These are phyloP conservation scores for Pedionomus torquatus DNA, from an alignment of 2,113 vertebrate species.

Conservation along the genomic window DNA sequence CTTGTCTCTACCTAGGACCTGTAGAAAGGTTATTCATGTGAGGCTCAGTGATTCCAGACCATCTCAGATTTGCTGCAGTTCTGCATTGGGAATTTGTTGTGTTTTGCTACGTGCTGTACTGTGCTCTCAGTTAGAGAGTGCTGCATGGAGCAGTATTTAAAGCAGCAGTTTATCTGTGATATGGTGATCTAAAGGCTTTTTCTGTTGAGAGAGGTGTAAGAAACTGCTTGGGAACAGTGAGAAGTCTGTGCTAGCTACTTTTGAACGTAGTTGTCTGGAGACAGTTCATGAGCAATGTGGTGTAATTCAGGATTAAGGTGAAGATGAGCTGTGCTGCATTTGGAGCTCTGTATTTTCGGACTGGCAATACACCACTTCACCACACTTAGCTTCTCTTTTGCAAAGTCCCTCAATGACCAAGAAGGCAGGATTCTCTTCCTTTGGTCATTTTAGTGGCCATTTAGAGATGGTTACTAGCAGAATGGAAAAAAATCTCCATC, in stretches of 20 bases:
- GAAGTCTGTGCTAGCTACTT: not conserved
- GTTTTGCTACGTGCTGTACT: not conserved
- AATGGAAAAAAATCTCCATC: not conserved
- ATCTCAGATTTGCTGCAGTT: not conserved
- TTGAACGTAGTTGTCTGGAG: slow-evolving; percentile 1
- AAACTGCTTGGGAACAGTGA: not conserved
- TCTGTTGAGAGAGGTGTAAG: not conserved
- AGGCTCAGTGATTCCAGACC: not conserved
- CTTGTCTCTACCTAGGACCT: not conserved
- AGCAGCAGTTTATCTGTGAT: not conserved
- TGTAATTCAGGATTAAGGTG: slow-evolving; percentile 25
- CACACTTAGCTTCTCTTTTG: not conserved
- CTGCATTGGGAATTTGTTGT: not conserved
- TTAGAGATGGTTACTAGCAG: not conserved
- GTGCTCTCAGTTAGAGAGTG: not conserved
- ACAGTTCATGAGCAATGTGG: slow-evolving; percentile 28
- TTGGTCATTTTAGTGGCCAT: not conserved
- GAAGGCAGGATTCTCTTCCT: not conserved
- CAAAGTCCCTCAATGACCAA: not conserved
- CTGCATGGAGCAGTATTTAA: not conserved
- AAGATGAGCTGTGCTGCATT: slow-evolving; percentile 11
- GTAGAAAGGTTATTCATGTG: not conserved
- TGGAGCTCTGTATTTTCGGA: slow-evolving; percentile 3
- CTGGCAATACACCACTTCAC: not conserved
- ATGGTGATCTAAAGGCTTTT: not conserved